A percentile compares a stretch with the other conserved stretches of the same genome.
Conservation (phyloP, 2,113 vertebrate species). For the Thunnus thynnus region DNA sequence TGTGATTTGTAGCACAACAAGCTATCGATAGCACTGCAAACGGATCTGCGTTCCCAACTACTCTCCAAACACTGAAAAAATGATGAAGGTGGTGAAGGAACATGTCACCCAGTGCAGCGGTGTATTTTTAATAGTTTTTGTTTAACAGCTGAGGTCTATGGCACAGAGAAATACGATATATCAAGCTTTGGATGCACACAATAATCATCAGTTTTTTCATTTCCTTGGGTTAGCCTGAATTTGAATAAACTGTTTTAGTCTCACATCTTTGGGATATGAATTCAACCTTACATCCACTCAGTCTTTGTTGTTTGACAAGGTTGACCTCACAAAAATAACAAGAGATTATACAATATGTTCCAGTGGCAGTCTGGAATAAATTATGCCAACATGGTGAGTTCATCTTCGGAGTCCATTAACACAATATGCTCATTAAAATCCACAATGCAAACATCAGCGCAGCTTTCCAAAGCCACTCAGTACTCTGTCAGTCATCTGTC, state of each 20-base stretch:
- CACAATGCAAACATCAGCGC: constrained; percentile 66
- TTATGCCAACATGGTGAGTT: constrained; percentile 56
- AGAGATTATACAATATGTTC: constrained; percentile 57
- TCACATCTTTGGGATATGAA: constrained; percentile 9
- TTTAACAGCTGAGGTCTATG: too few species aligned
- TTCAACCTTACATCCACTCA: background rate
- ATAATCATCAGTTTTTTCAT: too few species aligned
- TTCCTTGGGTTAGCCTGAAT: too few species aligned
- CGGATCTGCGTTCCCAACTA: too few species aligned
- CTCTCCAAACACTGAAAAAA: too few species aligned
- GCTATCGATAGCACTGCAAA: too few species aligned
- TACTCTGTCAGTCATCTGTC: constrained; percentile 77
- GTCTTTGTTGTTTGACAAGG: constrained; percentile 39
- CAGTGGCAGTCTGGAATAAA: constrained; percentile 47
- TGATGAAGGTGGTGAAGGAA: too few species aligned
- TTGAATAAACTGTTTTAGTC: background rate
- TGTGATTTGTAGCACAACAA: too few species aligned
- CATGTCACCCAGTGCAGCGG: too few species aligned
- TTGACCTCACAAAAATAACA: constrained; percentile 70
- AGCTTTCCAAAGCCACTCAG: constrained; percentile 82
- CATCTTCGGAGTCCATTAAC: constrained; percentile 34
- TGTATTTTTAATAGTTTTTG: too few species aligned
- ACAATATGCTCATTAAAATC: constrained; percentile 75
- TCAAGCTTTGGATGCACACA: too few species aligned
- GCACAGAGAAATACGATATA: too few species aligned